Conservation (phyloP, 2,888 invertebrate genomes). For the Eilema caniola region DNA sequence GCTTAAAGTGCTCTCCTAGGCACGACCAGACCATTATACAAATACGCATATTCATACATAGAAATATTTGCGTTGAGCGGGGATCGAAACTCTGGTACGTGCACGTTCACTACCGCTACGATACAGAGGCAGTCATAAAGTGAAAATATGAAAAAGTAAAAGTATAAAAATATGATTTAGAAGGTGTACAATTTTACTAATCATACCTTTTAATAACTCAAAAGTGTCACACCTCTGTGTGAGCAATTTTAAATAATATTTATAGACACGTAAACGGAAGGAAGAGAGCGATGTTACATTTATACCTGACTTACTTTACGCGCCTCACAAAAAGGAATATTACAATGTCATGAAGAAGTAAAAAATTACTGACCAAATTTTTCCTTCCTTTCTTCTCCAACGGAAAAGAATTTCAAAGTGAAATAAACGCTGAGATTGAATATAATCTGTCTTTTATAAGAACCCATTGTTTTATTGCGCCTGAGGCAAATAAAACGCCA, state of each 20-base stretch:
- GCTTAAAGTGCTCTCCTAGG: too few relatives aligned
- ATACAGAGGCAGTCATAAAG: too few relatives aligned
- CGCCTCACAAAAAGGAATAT: conserved; percentile 25
- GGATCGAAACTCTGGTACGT: too few relatives aligned
- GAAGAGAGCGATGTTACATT: conserved; percentile 34
- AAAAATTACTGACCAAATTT: conserved; percentile 27
- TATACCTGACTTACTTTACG: conserved; percentile 25
- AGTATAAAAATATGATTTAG: too few relatives aligned
- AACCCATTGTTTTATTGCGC: conserved; percentile 34
- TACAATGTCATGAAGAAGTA: conserved; percentile 31
- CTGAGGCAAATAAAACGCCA: conserved; percentile 35
- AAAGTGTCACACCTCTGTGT: conserved; percentile 20
- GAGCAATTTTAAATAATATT: conserved; percentile 31
- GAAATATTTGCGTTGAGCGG: too few relatives aligned
- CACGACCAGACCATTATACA: too few relatives aligned
- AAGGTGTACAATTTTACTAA: neutral
- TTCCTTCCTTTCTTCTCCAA: conserved; percentile 6
- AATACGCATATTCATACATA: too few relatives aligned
- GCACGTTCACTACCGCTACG: too few relatives aligned
- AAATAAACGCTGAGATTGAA: conserved; percentile 26
- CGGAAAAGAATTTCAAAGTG: conserved; percentile 16
- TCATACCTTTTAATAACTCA: conserved; percentile 20
- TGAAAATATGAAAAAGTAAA: too few relatives aligned
- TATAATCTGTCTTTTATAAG: conserved; percentile 27
- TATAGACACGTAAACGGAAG: conserved; percentile 31